A percentile compares a stretch with the other conserved stretches of the same genome.
Conservation (phyloP, 64 coral and sea anemone genomes). For the Stichodactyla mertensii region DNA sequence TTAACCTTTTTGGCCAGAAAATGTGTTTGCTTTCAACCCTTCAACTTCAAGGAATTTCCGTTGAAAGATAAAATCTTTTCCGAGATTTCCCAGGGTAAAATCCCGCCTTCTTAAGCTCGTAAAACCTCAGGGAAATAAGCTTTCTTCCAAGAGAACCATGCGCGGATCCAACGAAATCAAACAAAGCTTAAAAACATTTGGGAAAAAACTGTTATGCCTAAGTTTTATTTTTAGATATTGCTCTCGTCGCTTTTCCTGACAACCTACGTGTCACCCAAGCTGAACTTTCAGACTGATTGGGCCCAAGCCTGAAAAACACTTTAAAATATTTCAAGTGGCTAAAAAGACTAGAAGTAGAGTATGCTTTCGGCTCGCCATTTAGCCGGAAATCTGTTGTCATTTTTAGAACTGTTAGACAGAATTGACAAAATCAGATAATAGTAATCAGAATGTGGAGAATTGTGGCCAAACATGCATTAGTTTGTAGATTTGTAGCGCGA, state of each 20-base stretch:
- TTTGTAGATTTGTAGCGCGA: background rate
- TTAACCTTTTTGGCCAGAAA: background rate
- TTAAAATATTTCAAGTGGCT: constrained; percentile 16
- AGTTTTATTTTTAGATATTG: background rate
- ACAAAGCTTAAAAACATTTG: too few species aligned
- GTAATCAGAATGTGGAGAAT: background rate
- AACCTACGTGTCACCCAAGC: background rate
- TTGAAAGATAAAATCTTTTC: background rate
- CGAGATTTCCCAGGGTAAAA: background rate
- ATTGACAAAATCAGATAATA: constrained; percentile 1
- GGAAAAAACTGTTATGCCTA: too few species aligned
- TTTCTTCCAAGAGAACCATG: too few species aligned
- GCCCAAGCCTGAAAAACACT: background rate
- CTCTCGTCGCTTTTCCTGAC: background rate
- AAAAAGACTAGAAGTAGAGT: background rate
- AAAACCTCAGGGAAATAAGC: background rate
- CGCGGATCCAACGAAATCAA: too few species aligned
- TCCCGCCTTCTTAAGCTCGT: background rate
- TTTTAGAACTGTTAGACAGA: background rate
- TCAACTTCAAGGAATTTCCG: constrained; percentile 13
- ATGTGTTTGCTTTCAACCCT: background rate
- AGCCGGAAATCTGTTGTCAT: background rate
- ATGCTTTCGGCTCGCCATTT: background rate
- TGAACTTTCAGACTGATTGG: constrained; percentile 17
- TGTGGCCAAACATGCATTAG: background rate